Conservation (phyloP, 2,888 invertebrate species). For the Tetanocera ferruginea region DNA sequence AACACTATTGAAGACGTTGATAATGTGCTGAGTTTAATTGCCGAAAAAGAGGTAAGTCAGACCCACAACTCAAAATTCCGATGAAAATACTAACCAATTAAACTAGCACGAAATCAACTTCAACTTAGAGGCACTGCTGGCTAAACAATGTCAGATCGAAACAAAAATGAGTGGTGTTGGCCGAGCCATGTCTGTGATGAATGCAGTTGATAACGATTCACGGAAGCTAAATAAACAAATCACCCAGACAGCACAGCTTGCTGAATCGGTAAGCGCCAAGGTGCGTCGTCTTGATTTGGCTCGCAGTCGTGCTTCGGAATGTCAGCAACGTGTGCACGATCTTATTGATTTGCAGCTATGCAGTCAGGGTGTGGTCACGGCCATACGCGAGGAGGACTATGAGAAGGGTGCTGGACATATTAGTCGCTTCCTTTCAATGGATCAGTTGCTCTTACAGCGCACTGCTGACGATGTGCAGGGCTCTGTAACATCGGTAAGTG, state of each 20-base stretch:
- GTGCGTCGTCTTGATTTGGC: constrained; percentile 94
- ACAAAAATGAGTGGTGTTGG: constrained; percentile 85
- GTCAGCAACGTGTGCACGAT: constrained; percentile 94
- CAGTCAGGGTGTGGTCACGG: constrained; percentile 96
- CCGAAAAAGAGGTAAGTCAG: constrained; percentile 57
- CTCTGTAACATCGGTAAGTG: constrained; percentile 69
- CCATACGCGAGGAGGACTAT: constrained; percentile 94
- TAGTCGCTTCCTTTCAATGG: constrained; percentile 93
- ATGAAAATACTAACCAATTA: too few relatives aligned
- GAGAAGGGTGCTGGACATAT: constrained; percentile 96
- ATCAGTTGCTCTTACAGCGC: constrained; percentile 83
- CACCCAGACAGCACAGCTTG: constrained; percentile 86
- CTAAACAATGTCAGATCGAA: constrained; percentile 82
- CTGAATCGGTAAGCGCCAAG: constrained; percentile 92
- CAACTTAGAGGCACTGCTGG: constrained; percentile 79
- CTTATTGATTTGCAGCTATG: constrained; percentile 94
- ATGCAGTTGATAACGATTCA: constrained; percentile 78
- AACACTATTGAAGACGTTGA: constrained; percentile 73
- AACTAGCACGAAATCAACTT: constrained; percentile 71
- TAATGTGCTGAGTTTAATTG: constrained; percentile 53
- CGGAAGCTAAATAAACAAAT: constrained; percentile 88
- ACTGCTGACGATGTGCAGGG: constrained; percentile 83
- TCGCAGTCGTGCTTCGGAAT: constrained; percentile 89
- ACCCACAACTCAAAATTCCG: background rate
- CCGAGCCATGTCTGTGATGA: constrained; percentile 85